Base-by-base conservation (phyloP, 2,888 invertebrate species). In the Mechanitis messenoides region DNA sequence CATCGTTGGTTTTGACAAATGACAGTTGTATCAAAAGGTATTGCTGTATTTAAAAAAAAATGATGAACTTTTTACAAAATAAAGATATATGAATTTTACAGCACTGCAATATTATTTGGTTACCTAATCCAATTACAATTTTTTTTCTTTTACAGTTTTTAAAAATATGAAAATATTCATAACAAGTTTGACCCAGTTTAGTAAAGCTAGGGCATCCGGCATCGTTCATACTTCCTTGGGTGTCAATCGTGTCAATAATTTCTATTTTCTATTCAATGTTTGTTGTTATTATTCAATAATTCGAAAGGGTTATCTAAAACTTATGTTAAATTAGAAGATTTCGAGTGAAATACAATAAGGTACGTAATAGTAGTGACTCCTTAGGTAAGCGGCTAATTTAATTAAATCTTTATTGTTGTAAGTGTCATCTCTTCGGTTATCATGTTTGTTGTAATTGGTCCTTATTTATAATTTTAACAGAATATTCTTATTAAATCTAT, bases 191-290 rank as follows among this genome's bases (percentile, higher is more conserved):
- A 61, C 65, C 60, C 59, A 68, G 47, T 62, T 57, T 61, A 45
- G 53, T 53, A 55, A 60, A 61, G 56, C 1, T 46, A 42, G 42
- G 42, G 9, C 42, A 42, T 42, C 42, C 42, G 42, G 42, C 67
- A 64, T 65, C 64, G 57, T 38, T 75, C 73, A 75, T 79, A 79
- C 74, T 80, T 77, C 66, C 59, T 69, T 63, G 75, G 76, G 77
- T 82, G 79, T 81, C 81, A 84, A 81, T 83, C 78, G 75, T 77
- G 76, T 74, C 66, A 71, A 64, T 73, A 66, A 66, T 69, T 68
- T 70, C 68, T 67, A 69, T 73, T 74, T 63, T 63, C 57, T 46
- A 58, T 59, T 61, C 57, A 58, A 57, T 69, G 72, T 72, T 72
- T 73, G 67, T 72, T 75, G 68, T 73, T 75, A 72, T 72, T 63